These are phyloP conservation scores for Limnothrissa miodon DNA, from an alignment of 2,113 vertebrate species.

Conservation along the genomic window DNA sequence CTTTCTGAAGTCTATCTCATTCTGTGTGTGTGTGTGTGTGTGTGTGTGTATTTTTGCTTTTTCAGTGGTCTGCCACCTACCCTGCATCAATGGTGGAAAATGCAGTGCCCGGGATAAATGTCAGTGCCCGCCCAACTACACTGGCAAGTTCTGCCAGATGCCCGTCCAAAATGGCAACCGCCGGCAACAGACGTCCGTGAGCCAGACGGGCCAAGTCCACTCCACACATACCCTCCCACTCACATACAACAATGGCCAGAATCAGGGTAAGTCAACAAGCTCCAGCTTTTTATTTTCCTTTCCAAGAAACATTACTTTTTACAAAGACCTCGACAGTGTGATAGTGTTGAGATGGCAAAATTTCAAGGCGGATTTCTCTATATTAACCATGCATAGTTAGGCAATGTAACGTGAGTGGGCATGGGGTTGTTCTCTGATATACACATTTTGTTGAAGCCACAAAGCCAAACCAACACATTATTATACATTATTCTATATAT, in stretches of 20 bases:
- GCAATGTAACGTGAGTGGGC: too few relatives aligned
- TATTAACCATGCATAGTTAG: too few relatives aligned
- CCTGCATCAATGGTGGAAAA: conserved; percentile 95
- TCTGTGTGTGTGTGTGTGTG: neutral
- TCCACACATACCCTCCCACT: conserved; percentile 95
- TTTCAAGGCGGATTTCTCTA: too few relatives aligned
- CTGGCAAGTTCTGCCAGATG: conserved; percentile 96
- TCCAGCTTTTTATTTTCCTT: too few relatives aligned
- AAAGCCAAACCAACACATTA: too few relatives aligned
- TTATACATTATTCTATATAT: too few relatives aligned
- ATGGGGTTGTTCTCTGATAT: too few relatives aligned
- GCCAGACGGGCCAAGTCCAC: conserved; percentile 79
- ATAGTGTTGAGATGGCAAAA: too few relatives aligned
- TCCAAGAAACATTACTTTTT: too few relatives aligned
- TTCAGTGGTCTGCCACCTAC: conserved; percentile 95
- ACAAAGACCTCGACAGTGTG: too few relatives aligned
- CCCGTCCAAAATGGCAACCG: conserved; percentile 74
- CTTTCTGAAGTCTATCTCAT: neutral
- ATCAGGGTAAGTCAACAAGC: conserved; percentile 76
- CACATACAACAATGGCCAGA: conserved; percentile 87
- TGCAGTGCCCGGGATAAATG: conserved; percentile 94
- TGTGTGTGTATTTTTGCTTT: conserved; percentile 36
- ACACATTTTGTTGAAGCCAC: too few relatives aligned
- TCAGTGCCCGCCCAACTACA: conserved; percentile 93
- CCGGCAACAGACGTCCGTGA: conserved; percentile 59